These are phyloP conservation scores for Leptinotarsa defecta DNA, from an alignment of 1,140 invertebrate genomes.

Conservation along the genomic window DNA sequence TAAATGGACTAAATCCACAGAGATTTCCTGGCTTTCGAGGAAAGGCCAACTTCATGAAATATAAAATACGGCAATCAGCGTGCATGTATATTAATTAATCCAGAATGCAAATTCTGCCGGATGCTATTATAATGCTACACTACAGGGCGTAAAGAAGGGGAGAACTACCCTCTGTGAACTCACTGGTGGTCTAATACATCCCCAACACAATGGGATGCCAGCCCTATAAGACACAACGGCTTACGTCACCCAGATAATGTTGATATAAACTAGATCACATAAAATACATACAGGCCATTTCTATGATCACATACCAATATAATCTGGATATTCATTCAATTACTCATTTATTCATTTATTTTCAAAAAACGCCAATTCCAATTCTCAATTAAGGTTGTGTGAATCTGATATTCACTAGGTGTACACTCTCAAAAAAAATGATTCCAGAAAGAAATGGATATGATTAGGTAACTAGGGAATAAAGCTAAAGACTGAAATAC, in stretches of 20 bases:
- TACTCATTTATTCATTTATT: no score
- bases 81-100: slow-evolving; percentile 47
- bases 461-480: no score
- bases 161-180: slow-evolving; percentile 49
- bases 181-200: slow-evolving; percentile 51
- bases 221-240: slow-evolving; percentile 42
- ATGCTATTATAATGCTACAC: slow-evolving; percentile 47
- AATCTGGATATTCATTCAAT: no score
- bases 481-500: not conserved
- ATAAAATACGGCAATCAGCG: slow-evolving; percentile 29
- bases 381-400: not conserved
- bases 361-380: no score
- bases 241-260: slow-evolving; percentile 48
- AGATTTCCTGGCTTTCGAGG: not conserved
- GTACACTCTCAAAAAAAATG: not conserved
- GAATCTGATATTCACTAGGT: not conserved
- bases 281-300: no score
- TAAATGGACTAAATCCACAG: not conserved
- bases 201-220: slow-evolving; percentile 45
- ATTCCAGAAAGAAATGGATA: no score
- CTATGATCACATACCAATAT: no score
- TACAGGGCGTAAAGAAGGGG: slow-evolving; percentile 42
- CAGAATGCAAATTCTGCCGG: slow-evolving; percentile 46
- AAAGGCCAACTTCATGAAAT: slow-evolving; percentile 23
- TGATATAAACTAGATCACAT: slow-evolving; percentile 32